Conservation (phyloP, 2,797 vertebrate species). For the Myiothlypis coronata region DNA sequence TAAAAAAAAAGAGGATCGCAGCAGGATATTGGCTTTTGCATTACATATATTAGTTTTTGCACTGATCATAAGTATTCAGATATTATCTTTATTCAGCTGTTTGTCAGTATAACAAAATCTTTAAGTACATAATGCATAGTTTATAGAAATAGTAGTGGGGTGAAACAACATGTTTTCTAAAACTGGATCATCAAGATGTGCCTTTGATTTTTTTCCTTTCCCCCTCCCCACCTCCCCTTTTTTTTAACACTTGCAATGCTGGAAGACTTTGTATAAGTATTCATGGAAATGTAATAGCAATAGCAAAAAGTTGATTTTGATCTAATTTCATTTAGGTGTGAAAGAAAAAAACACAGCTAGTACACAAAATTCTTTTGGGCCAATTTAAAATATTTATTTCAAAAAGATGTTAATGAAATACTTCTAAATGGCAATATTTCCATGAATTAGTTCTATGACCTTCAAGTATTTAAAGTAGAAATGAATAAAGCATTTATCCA, state of each 20-base stretch:
- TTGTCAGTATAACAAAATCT: neutral
- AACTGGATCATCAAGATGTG: neutral
- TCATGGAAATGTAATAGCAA: neutral
- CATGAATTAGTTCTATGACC: neutral
- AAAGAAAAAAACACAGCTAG: neutral
- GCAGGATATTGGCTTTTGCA: neutral
- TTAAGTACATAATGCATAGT: neutral
- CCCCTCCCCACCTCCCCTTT: rapidly evolving
- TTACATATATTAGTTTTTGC: neutral
- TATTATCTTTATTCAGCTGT: neutral
- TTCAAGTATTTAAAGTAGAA: neutral
- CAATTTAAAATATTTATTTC: constrained; percentile 5
- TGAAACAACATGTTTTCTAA: neutral
- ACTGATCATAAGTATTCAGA: neutral
- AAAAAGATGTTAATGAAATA: neutral
- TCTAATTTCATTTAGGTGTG: neutral
- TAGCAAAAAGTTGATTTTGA: neutral
- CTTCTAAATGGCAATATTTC: neutral
- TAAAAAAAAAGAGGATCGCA: neutral
- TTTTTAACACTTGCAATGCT: neutral
- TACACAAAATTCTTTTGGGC: neutral
- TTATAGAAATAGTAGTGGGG: neutral
- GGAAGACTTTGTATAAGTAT: neutral
- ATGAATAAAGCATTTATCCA: neutral
- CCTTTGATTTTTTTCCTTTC: neutral